These are phyloP conservation scores for Lydus trimaculatus DNA, from an alignment of 2,888 invertebrate genomes.

Conservation along the genomic window DNA sequence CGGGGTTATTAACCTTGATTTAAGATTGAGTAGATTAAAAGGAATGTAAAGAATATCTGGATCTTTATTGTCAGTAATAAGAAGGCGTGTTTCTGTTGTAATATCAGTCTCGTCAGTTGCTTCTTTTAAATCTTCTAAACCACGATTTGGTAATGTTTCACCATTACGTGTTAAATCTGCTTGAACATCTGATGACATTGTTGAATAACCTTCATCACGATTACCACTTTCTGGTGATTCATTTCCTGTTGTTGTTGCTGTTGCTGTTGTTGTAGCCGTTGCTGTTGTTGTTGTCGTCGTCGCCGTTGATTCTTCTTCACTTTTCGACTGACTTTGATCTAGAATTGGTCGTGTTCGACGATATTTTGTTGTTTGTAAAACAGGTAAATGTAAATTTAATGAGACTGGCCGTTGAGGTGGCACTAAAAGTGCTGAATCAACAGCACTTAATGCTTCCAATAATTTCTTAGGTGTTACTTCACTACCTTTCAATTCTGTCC, in stretches of 20 bases:
- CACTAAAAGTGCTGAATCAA: slow-evolving; percentile 74
- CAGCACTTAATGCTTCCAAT: slow-evolving; percentile 69
- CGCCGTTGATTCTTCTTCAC: slow-evolving; percentile 67
- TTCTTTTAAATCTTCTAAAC: slow-evolving; percentile 75
- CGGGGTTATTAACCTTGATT: slow-evolving; percentile 57
- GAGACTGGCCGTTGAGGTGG: slow-evolving; percentile 74
- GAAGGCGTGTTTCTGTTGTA: slow-evolving; percentile 64
- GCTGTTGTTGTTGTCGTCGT: not conserved
- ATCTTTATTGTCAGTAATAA: slow-evolving; percentile 67
- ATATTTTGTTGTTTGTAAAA: slow-evolving; percentile 62
- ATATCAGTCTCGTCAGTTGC: slow-evolving; percentile 76
- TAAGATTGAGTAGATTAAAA: slow-evolving; percentile 64
- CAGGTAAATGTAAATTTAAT: slow-evolving; percentile 72
- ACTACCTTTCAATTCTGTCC: slow-evolving; percentile 71
- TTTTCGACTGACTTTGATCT: slow-evolving; percentile 62
- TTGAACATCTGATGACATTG: slow-evolving; percentile 84
- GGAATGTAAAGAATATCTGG: slow-evolving; percentile 75
- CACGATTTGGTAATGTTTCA: slow-evolving; percentile 38
- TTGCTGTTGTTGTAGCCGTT: not conserved
- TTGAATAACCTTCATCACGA: slow-evolving; percentile 83
- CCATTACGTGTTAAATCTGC: slow-evolving; percentile 70
- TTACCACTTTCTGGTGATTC: slow-evolving; percentile 80
- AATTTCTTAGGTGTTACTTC: slow-evolving; percentile 70
- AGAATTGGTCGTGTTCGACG: slow-evolving; percentile 59
- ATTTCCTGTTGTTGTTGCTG: slow-evolving; percentile 61